Evolutionary conservation across 2,888 invertebrate genomes (phyloP).

Genomic region (Choreutis nemorana): DNA sequence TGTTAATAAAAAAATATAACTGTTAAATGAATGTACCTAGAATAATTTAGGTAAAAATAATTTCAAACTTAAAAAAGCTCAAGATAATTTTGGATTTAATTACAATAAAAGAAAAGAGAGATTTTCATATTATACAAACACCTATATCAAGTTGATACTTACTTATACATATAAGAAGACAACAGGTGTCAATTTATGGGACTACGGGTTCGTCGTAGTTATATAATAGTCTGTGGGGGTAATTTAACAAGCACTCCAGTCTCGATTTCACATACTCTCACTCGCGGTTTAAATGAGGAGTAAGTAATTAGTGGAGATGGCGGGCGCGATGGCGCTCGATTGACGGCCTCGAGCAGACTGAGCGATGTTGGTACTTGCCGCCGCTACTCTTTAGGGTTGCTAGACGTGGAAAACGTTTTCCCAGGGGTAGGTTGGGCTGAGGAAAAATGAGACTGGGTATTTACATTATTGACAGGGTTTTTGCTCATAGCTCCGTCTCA

Average conservation of each 20-base stretch:
- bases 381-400: slow-evolving; percentile 38
- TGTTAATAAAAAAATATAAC: too few species aligned
- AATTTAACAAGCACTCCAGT: slow-evolving; percentile 30
- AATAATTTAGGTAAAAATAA: too few species aligned
- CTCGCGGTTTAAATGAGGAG: slow-evolving; percentile 36
- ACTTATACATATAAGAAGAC: slow-evolving; percentile 40
- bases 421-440: slow-evolving; percentile 10
- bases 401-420: slow-evolving; percentile 20
- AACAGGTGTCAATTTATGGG: slow-evolving; percentile 53
- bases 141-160: slow-evolving; percentile 44
- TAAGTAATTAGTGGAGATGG: slow-evolving; percentile 18
- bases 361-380: slow-evolving; percentile 23
- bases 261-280: slow-evolving; percentile 40
- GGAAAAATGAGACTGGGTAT: not conserved
- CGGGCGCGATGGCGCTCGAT: slow-evolving; percentile 22
- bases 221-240: too few species aligned
- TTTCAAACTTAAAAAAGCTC: too few species aligned
- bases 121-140: slow-evolving; percentile 27
- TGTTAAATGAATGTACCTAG: too few species aligned
- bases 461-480: too few species aligned
- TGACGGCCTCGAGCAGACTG: slow-evolving; percentile 42
- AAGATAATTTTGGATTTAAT: too few species aligned
- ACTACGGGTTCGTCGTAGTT: slow-evolving; percentile 20
- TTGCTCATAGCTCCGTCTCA: too few species aligned
- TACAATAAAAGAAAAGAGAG: too few species aligned